Evolutionary conservation across 2,888 invertebrate species (phyloP), one percentile per base, ranked within the genome.

Genomic region (Cephus sareptanus): DNA sequence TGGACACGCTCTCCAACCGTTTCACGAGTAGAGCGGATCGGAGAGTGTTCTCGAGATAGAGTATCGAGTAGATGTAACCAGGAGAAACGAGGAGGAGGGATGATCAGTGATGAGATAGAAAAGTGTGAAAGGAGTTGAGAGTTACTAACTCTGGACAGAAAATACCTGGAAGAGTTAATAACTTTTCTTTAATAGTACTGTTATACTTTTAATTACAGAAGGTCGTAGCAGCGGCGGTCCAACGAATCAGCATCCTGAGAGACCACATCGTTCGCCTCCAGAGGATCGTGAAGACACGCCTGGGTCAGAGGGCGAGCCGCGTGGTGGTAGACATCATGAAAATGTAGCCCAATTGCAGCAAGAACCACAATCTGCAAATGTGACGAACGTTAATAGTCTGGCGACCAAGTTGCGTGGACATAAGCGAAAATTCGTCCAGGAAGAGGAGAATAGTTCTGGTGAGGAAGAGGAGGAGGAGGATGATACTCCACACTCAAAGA

Each of bases 401-500:
- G 83, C 86, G 3, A 87, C 86, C 0, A 90, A 90, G 75, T 79
- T 88, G 77, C 92, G 95, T 77, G 93, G 93, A 0, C 93, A 93
- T 78, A 95, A 95, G 87, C 92, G 95, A 77, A 95, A 95, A 91
- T 93, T 93, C 74, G 92, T 93, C 15, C 88, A 88, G 78, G 91
- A 89, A 69, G 92, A 94, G 56, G 93, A 93, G 34, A 90, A 91
- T 79, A 92, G 91, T 77, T 92, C 92, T 30, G 93, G 93, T 1
- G 93, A 93, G 79, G 92, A 92, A 34, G 93, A 93, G 35, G 93
- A 93, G 31, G 92, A 92, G 13, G 93, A 92, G 12, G 90, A 89
- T 11, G 81, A 87, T 4, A 78, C 82, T n/a, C 84, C 84, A 1
- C 76, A 87, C 92, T 92, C 88, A 89, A 93, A 92, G 92, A 93